Conservation (phyloP, 2,797 vertebrate genomes). For the Heteromormyrus szaboi region DNA sequence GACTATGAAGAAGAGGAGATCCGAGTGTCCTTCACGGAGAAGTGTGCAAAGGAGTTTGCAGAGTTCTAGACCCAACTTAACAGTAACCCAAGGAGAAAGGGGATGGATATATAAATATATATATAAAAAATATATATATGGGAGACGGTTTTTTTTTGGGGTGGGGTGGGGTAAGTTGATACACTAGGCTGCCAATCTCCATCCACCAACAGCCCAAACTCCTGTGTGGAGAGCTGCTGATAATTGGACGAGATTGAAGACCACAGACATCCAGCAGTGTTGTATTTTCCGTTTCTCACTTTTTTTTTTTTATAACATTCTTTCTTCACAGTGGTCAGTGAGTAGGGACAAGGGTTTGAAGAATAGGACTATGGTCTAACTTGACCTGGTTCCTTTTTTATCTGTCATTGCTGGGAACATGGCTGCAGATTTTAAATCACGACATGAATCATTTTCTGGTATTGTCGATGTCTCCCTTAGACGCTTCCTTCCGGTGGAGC, state of each 20-base stretch:
- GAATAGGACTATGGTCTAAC: slow-evolving; percentile 19
- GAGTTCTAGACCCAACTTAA: slow-evolving; percentile 75
- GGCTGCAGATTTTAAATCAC: slow-evolving; percentile 49
- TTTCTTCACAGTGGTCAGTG: slow-evolving; percentile 51
- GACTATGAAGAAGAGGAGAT: slow-evolving; percentile 94
- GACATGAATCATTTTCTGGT: slow-evolving; percentile 56
- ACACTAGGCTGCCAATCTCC: slow-evolving; percentile 62
- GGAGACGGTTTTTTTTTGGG: neutral
- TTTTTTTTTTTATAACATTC: slow-evolving; percentile 58
- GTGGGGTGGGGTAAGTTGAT: slow-evolving; percentile 29
- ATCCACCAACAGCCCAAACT: slow-evolving; percentile 55
- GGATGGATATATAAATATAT: slow-evolving; percentile 44
- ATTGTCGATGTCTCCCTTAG: slow-evolving; percentile 47
- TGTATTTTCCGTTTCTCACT: slow-evolving; percentile 68
- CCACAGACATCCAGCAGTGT: slow-evolving; percentile 71
- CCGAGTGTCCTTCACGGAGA: slow-evolving; percentile 84
- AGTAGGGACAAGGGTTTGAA: slow-evolving; percentile 28
- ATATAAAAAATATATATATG: slow-evolving; percentile 22
- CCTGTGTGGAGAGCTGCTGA: slow-evolving; percentile 22
- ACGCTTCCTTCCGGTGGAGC: slow-evolving; percentile 24
- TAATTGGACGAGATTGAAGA: slow-evolving; percentile 38
- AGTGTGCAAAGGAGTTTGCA: slow-evolving; percentile 89
- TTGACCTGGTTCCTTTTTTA: slow-evolving; percentile 38
- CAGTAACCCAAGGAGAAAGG: slow-evolving; percentile 48
- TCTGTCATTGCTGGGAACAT: slow-evolving; percentile 50